phyloP scores from a whole-genome alignment of 1,140 invertebrate genomes.

The Drosophila kurseongensis region DNA sequence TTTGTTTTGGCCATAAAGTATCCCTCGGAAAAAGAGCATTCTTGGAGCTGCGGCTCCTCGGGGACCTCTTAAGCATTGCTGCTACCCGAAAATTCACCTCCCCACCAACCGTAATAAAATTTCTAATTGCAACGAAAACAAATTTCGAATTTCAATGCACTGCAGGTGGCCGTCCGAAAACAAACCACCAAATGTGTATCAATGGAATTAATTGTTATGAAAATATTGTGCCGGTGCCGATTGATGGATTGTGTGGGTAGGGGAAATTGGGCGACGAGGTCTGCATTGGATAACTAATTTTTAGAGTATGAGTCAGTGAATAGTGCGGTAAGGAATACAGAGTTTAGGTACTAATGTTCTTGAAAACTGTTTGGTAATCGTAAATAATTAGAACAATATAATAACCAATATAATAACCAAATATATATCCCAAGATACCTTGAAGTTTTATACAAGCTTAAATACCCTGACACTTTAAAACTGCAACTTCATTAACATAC shows the following conservation, averaged over 20 bases:
- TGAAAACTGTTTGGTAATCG: no score
- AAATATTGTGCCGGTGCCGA: constrained; percentile 68
- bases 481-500: no score
- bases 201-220: constrained; percentile 72
- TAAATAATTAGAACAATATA: no score
- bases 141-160: constrained; percentile 63
- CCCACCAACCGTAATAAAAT: constrained; percentile 49
- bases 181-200: constrained; percentile 55
- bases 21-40: constrained; percentile 60
- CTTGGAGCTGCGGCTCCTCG: constrained; percentile 18
- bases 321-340: not conserved
- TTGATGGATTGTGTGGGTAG: constrained; percentile 45
- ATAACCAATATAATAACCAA: no score
- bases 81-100: constrained; percentile 10
- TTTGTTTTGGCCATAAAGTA: constrained; percentile 73
- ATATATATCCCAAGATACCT: no score
- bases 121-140: constrained; percentile 81
- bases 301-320: constrained; percentile 12
- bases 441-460: no score
- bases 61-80: constrained; percentile 26
- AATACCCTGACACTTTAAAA: no score
- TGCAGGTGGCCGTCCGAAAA: constrained; percentile 53
- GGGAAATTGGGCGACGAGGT: not conserved
- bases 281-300: constrained; percentile 12
- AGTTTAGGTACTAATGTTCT: no score